A percentile compares a stretch with the other conserved stretches of the same genome.
Evolutionary conservation across 2,113 vertebrate species (phyloP).

Genomic region (Pteropus alecto): DNA sequence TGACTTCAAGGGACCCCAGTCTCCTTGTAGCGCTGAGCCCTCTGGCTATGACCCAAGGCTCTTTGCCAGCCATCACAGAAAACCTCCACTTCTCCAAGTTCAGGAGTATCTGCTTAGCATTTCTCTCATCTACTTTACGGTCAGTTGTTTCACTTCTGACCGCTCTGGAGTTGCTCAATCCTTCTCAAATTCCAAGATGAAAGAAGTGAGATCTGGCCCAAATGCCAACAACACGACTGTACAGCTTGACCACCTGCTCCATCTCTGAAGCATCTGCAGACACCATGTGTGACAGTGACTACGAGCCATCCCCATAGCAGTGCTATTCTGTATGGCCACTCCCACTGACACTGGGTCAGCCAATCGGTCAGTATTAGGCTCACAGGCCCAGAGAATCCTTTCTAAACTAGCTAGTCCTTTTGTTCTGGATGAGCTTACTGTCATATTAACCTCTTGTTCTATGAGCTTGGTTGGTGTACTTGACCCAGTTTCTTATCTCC

Average conservation of each 20-base stretch:
- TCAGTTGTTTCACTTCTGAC: not conserved
- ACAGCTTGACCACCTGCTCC: not conserved
- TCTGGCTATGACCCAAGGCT: not conserved
- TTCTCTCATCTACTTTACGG: not conserved
- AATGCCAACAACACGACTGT: fast-evolving
- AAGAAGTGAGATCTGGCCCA: not conserved
- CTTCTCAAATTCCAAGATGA: not conserved
- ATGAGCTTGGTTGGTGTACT: not conserved
- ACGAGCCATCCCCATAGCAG: not conserved
- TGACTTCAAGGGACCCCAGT: not conserved
- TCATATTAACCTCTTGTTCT: not conserved
- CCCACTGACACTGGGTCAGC: not conserved
- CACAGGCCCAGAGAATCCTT: not conserved
- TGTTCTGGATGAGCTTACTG: not conserved
- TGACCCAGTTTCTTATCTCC: not conserved
- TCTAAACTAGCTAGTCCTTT: not conserved
- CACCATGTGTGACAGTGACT: not conserved
- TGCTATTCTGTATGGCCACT: too few relatives aligned
- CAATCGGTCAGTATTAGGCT: not conserved
- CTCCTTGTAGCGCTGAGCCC: not conserved
- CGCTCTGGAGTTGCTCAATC: not conserved
- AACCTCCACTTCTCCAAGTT: not conserved
- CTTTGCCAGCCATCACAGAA: not conserved
- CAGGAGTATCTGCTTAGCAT: not conserved
- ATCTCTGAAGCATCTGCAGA: not conserved